phyloP scores from a whole-genome alignment of 2,113 vertebrate species.

The Pampusana beccarii region DNA sequence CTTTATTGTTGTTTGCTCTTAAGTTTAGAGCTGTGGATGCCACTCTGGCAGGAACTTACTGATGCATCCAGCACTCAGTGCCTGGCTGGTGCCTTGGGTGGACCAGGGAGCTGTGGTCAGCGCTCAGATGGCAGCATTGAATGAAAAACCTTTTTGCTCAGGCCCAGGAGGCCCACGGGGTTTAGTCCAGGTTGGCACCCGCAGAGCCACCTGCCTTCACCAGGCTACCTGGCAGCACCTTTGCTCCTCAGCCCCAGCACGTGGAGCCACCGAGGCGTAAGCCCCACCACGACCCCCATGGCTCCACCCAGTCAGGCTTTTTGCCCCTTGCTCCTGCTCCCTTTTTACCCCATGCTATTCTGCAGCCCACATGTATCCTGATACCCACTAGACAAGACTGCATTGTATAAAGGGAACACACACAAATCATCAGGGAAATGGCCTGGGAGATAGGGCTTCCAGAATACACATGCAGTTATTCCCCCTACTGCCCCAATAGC shows the following conservation, averaged over 20 bases:
- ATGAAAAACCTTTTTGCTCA: not conserved
- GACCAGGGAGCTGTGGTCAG: not conserved
- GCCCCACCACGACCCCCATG: no score
- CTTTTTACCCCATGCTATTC: not conserved
- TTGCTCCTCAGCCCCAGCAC: not conserved
- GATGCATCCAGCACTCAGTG: rapidly evolving
- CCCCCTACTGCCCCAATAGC: rapidly evolving
- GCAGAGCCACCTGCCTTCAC: not conserved
- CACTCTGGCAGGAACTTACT: not conserved
- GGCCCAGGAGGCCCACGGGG: not conserved
- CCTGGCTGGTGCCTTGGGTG: not conserved
- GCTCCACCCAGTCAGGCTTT: not conserved
- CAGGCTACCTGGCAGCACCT: not conserved
- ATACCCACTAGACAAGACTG: not conserved
- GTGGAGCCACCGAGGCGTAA: rapidly evolving
- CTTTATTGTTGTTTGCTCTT: conserved; percentile 1
- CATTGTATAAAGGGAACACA: not conserved
- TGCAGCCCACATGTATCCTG: not conserved
- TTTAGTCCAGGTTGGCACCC: not conserved
- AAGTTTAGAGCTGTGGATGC: not conserved
- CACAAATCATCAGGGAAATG: not conserved
- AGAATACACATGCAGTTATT: not conserved
- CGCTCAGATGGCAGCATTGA: rapidly evolving
- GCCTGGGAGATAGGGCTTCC: not conserved
- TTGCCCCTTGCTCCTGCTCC: not conserved